Base-by-base conservation (phyloP, 2,797 vertebrate genomes). In the Muscicapa striata region DNA sequence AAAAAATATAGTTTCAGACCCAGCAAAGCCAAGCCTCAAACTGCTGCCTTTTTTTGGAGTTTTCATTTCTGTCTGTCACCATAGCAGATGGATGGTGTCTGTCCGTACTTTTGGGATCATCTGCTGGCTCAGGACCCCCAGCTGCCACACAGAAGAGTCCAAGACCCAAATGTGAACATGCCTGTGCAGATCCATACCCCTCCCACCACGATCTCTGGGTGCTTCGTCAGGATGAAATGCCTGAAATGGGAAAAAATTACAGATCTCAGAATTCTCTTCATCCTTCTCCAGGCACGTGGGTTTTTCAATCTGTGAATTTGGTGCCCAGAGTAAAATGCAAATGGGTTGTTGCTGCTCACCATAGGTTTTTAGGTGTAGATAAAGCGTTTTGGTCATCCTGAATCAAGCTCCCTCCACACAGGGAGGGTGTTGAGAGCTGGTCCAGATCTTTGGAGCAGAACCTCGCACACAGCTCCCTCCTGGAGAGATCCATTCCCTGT, bases 241-340 rank as follows among this genome's bases (percentile, higher is more conserved):
- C 38, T 64, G 45, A 81, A 81, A 69, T 0, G 1, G 64, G 74
- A 52, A 58, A 58, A 34, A 32, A 34, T 9, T 4, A 40, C n/a
- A 30, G 5, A 13, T n/a, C 23, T 66, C 51, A 6, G 5, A 21
- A 9, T 73, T 58, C 15, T 69, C 12, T 7, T 3, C 20, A 2
- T 29, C 3, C 9, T 30, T 4, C 11, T 59, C 15, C 29, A 49
- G 45, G 32, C 10, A 26, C 1, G 5, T 0, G 27, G 16, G 16
- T 6, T n/a, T 90, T 74, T 27, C 19, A 24, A 13, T 36, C 29
- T 32, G 17, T 7, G 13, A 58, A 58, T 81, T 9, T 75, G 84
- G 12, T 3, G 2, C 15, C 13, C 4, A 23, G 16, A 79, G 10
- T 34, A 10, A 68, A 94, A 63, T 4, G 12, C 5, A 85, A 43